Base-by-base conservation (phyloP, 37 sponge, comb jelly and placozoan species). In the Oopsacas minuta region DNA sequence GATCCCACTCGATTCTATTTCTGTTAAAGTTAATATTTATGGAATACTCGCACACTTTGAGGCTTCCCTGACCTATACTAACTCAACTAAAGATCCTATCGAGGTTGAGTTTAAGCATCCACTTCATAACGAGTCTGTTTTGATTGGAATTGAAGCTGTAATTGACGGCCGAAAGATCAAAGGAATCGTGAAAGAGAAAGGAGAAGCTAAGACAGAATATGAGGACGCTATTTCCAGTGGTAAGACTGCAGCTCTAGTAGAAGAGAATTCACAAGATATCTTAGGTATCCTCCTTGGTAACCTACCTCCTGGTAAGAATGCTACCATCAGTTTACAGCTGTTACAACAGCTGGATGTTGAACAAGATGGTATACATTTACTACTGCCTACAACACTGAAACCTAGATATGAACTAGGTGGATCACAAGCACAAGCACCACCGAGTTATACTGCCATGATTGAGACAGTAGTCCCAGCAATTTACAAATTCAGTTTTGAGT, bases 181-280 rank as follows among this genome's bases (percentile, higher is more conserved):
- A 32, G 94, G 90, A 1, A 87, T 85, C 36, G 49, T 94, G 25
- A 82, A 83, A 35, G 91, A 90, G 87, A 91, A 90, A 42, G 89
- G 88, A 86, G 90, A 91, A 52, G 94, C 94, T 0, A 86, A 36
- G 53, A 37, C 81, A 23, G 75, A 69, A 82, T 94, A 91, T 53
- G 89, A 91, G 28, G 89, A 94, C 35, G 94, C 92, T 30, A 86
- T 91, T 0, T 85, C 90, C 39, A 85, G 90, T 37, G 94, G 91
- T 0, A 36, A 38, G 39, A 89, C 92, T 83, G 94, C 94, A 38
- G 87, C 88, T 0, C 37, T 89, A 1, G 92, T 39, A 10, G 90
- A 94, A 52, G 90, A 94, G 81, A 86, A 88, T 82, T 39, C 81
- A 0, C 88, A 87, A 39, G 94, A 94, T 86, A 91, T 94, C 32